A percentile compares a stretch with the other conserved stretches of the same genome.
These are phyloP conservation scores for Drosophila auraria DNA, from an alignment of 1,140 invertebrate species.

Conservation along the genomic window DNA sequence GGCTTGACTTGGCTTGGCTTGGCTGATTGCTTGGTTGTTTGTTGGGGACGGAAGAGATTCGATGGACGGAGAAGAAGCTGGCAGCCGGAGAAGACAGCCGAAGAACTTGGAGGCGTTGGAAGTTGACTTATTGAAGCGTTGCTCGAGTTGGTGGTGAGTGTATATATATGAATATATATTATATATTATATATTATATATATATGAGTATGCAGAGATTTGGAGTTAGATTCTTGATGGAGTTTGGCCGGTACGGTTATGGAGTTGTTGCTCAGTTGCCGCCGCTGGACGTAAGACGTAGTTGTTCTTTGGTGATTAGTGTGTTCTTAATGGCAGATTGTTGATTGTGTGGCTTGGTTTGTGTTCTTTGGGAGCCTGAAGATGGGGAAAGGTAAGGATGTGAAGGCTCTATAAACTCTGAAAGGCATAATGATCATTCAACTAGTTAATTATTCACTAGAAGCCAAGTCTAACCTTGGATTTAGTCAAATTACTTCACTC, in stretches of 20 bases:
- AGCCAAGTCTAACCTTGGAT: neutral
- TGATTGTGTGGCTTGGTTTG: slow-evolving; percentile 13
- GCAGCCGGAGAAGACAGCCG: slow-evolving; percentile 28
- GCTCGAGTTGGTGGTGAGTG: slow-evolving; percentile 33
- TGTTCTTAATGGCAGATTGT: slow-evolving; percentile 46
- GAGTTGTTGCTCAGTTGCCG: slow-evolving; percentile 56
- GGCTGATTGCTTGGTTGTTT: slow-evolving; percentile 49
- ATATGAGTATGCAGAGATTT: slow-evolving; percentile 24
- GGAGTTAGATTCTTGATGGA: slow-evolving; percentile 33
- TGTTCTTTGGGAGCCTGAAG: slow-evolving; percentile 8
- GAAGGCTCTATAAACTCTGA: neutral
- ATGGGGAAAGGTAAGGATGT: slow-evolving; percentile 1
- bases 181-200: slow-evolving; percentile 14
- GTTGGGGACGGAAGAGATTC: slow-evolving; percentile 45
- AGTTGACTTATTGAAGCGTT: slow-evolving; percentile 45
- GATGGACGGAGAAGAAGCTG: slow-evolving; percentile 10
- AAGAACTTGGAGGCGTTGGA: slow-evolving; percentile 45
- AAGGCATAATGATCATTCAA: slow-evolving; percentile 10
- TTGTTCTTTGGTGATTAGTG: slow-evolving; percentile 52
- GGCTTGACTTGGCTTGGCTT: slow-evolving; percentile 49
- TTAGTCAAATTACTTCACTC: too few relatives aligned
- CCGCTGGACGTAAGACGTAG: slow-evolving; percentile 37
- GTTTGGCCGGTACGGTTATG: slow-evolving; percentile 12
- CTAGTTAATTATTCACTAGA: neutral
- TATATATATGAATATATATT: slow-evolving; percentile 12